Conservation (phyloP, 2,888 invertebrate species). For the Drepana falcataria region DNA sequence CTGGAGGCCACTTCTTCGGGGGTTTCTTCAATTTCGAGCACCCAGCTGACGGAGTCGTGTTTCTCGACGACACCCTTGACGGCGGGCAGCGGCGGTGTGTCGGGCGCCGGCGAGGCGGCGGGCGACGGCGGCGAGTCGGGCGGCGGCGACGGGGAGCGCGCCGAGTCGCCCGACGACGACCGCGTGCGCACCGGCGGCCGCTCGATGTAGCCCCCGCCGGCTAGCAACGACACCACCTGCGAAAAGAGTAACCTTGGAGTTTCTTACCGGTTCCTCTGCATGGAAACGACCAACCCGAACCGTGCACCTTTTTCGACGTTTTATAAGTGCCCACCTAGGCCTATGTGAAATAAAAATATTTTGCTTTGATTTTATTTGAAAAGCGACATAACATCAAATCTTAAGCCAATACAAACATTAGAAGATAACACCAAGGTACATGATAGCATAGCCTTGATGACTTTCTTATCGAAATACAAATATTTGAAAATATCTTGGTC, state of each 20-base stretch:
- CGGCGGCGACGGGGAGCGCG: constrained; percentile 54
- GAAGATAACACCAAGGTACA: no score
- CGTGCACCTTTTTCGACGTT: no score
- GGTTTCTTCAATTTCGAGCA: constrained; percentile 87
- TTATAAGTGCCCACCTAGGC: no score
- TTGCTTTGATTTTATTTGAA: no score
- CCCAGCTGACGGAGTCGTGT: constrained; percentile 92
- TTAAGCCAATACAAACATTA: no score
- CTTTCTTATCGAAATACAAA: no score
- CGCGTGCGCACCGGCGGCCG: constrained; percentile 57
- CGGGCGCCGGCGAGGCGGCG: constrained; percentile 52
- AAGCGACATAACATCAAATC: no score
- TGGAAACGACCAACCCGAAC: no score
- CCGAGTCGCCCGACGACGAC: constrained; percentile 63
- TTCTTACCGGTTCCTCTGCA: no score
- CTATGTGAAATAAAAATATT: no score
- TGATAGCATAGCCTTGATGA: no score
- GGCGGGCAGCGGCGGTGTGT: constrained; percentile 81
- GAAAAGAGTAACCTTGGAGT: not conserved
- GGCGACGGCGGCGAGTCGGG: constrained; percentile 64
- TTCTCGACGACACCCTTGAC: constrained; percentile 92
- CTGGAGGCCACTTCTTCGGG: constrained; percentile 84
- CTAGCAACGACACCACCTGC: constrained; percentile 75
- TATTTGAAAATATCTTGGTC: no score
- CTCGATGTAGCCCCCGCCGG: constrained; percentile 65